Evolutionary conservation across 1,140 invertebrate species (phyloP).

Genomic region (Zaprionus vittiger): DNA sequence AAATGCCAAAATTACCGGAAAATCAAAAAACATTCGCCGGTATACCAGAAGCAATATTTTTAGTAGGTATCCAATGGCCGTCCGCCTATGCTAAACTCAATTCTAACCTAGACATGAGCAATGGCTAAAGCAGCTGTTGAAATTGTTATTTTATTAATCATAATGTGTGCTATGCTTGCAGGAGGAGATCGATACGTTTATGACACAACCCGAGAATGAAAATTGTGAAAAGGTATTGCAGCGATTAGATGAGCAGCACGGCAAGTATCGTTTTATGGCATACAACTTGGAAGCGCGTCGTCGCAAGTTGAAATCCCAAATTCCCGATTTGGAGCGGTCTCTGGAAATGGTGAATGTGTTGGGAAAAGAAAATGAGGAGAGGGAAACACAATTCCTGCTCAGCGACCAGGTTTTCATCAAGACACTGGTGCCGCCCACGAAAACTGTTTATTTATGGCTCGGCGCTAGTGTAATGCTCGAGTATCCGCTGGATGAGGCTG

Average conservation of each 20-base stretch:
- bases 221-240: slow-evolving; percentile 93
- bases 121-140: slow-evolving; percentile 43
- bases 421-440: slow-evolving; percentile 93
- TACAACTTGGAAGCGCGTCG: slow-evolving; percentile 93
- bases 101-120: slow-evolving; percentile 63
- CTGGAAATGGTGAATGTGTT: slow-evolving; percentile 96
- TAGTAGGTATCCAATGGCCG: slow-evolving; percentile 86
- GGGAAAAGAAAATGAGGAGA: slow-evolving; percentile 91
- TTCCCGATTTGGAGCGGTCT: slow-evolving; percentile 96
- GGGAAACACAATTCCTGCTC: slow-evolving; percentile 96
- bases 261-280: slow-evolving; percentile 99
- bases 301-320: slow-evolving; percentile 93
- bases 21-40: slow-evolving; percentile 91
- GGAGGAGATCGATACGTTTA: slow-evolving; percentile 98
- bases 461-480: slow-evolving; percentile 99
- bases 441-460: slow-evolving; percentile 98
- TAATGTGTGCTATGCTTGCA: slow-evolving; percentile 80
- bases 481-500: slow-evolving; percentile 96
- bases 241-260: slow-evolving; percentile 95
- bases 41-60: slow-evolving; percentile 92
- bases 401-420: slow-evolving; percentile 98
- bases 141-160: slow-evolving; percentile 69
- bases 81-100: slow-evolving; percentile 8
- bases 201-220: slow-evolving; percentile 92
- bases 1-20: slow-evolving; percentile 84